Percentiles rank a stretch among this genome's conserved stretches.
These are phyloP conservation scores for Athene cunicularia DNA, from an alignment of 2,113 vertebrate species.

Conservation along the genomic window DNA sequence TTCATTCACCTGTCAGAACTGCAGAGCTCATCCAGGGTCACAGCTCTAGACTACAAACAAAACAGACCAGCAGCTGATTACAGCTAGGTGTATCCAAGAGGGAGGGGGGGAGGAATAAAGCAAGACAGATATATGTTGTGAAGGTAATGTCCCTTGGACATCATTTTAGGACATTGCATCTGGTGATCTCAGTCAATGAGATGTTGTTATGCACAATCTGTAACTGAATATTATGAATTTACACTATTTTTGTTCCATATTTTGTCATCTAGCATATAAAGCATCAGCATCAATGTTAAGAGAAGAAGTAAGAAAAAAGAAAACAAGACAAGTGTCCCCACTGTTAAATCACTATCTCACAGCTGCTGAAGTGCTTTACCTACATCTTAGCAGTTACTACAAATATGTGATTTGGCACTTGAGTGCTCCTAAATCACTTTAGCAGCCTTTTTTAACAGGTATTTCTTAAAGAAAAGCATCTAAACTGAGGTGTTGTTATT, in stretches of 20 bases:
- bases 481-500: background rate
- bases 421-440: conserved; percentile 16
- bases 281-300: background rate
- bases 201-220: background rate
- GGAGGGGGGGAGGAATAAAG: background rate
- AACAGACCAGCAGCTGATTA: background rate
- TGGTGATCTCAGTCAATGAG: background rate
- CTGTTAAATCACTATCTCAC: background rate
- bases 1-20: background rate
- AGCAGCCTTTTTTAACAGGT: background rate
- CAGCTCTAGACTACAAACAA: background rate
- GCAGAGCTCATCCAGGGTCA: background rate
- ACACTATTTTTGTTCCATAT: background rate
- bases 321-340: background rate
- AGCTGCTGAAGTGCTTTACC: background rate
- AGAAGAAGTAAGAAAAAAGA: background rate
- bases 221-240: background rate
- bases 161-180: background rate
- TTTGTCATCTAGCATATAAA: background rate
- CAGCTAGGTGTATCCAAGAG: background rate
- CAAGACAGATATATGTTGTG: background rate
- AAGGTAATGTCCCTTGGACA: background rate
- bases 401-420: background rate
- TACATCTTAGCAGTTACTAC: background rate
- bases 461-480: background rate